Evolutionary conservation across 1,140 invertebrate species (phyloP).

Genomic region (Pantala flavescens): DNA sequence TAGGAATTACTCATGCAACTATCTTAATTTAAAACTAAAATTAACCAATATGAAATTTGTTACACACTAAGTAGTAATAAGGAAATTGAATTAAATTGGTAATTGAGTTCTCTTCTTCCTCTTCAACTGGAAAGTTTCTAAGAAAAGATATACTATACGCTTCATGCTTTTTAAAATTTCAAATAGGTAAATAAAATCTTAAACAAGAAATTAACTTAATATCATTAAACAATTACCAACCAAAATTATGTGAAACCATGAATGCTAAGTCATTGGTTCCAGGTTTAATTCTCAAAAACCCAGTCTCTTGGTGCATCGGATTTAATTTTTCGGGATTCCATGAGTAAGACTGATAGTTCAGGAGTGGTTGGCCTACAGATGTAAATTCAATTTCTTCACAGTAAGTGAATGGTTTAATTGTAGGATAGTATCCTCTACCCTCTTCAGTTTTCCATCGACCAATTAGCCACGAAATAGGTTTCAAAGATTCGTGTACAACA

Average conservation of each 20-base stretch:
- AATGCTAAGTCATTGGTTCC: slow-evolving; percentile 45
- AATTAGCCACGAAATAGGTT: slow-evolving; percentile 45
- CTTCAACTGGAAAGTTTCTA: too few species aligned
- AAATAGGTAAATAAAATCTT: too few species aligned
- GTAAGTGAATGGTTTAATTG: slow-evolving; percentile 48
- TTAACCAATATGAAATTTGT: too few species aligned
- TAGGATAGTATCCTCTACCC: slow-evolving; percentile 46
- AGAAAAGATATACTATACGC: too few species aligned
- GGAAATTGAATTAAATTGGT: too few species aligned
- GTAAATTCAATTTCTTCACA: slow-evolving; percentile 48
- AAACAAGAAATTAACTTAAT: slow-evolving; percentile 13
- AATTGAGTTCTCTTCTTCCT: too few species aligned
- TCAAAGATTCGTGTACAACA: slow-evolving; percentile 35
- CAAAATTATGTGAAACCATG: slow-evolving; percentile 50
- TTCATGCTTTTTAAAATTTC: too few species aligned
- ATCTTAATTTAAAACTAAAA: too few species aligned
- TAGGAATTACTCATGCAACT: too few species aligned
- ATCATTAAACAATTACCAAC: slow-evolving; percentile 22
- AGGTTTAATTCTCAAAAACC: slow-evolving; percentile 50
- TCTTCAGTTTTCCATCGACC: slow-evolving; percentile 46
- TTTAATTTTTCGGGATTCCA: slow-evolving; percentile 42
- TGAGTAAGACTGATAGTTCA: slow-evolving; percentile 44
- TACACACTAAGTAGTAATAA: too few species aligned
- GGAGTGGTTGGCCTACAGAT: slow-evolving; percentile 48
- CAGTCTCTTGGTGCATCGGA: slow-evolving; percentile 53